Conservation (phyloP, 1,140 invertebrate genomes). For the Mycetomoellerius zeteki region DNA sequence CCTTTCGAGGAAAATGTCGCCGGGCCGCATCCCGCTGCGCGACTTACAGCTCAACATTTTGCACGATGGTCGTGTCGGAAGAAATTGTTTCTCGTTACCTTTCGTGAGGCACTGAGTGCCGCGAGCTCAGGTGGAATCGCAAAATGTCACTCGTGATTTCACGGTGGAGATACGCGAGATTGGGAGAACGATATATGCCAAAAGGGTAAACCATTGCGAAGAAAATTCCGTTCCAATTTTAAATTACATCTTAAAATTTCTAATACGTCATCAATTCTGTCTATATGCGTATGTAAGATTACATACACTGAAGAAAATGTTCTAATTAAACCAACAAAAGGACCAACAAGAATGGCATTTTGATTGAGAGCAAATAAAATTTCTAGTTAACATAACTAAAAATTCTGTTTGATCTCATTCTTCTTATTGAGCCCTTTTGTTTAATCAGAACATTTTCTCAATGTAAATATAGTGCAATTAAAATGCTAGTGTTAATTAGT, state of each 20-base stretch:
- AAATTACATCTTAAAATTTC: neutral
- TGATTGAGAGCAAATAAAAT: too few species aligned
- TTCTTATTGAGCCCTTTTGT: too few species aligned
- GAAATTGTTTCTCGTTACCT: constrained; percentile 51
- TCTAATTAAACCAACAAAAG: too few species aligned
- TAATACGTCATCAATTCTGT: neutral
- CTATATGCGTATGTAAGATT: neutral
- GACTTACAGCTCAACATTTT: constrained; percentile 43
- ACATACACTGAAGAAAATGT: too few species aligned
- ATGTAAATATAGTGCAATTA: too few species aligned
- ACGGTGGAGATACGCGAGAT: neutral
- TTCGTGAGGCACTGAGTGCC: neutral
- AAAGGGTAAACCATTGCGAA: neutral
- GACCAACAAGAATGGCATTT: too few species aligned
- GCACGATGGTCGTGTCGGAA: constrained; percentile 30
- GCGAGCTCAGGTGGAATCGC: constrained; percentile 3
- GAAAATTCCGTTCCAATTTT: neutral
- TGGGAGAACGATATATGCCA: constrained; percentile 6
- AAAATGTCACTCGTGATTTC: constrained; percentile 39
- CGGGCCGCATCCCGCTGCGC: constrained; percentile 18
- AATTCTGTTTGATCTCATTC: too few species aligned
- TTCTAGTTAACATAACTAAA: too few species aligned
- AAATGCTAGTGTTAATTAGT: too few species aligned
- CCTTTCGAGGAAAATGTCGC: constrained; percentile 52
- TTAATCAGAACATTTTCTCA: too few species aligned